Conservation (phyloP, 2,888 invertebrate genomes). For the Brenthis ino region DNA sequence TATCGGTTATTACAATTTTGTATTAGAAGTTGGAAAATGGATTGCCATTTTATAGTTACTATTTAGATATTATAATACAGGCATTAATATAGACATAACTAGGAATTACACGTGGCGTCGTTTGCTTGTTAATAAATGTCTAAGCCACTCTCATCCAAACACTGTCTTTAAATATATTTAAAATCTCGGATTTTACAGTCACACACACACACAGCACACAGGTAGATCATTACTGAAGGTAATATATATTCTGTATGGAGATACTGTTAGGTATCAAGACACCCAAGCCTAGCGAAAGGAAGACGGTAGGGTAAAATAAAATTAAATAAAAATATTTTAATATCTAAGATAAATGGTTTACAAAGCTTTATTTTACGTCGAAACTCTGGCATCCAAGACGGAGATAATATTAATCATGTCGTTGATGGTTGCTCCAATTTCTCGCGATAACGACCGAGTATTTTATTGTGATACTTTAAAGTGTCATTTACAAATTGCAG, state of each 20-base stretch:
- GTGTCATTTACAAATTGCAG: slow-evolving; percentile 44
- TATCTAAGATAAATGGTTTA: slow-evolving; percentile 13
- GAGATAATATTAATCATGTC: slow-evolving; percentile 44
- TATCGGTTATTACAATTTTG: slow-evolving; percentile 17
- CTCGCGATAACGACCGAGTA: slow-evolving; percentile 46
- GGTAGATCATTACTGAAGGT: too few relatives aligned
- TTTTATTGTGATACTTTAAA: slow-evolving; percentile 47
- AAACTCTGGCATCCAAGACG: slow-evolving; percentile 20
- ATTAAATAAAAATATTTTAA: slow-evolving; percentile 8
- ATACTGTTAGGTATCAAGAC: too few relatives aligned
- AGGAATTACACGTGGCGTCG: too few relatives aligned
- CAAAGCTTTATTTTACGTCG: slow-evolving; percentile 5
- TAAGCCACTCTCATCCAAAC: too few relatives aligned
- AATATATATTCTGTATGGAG: too few relatives aligned
- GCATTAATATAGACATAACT: too few relatives aligned
- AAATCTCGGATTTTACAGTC: too few relatives aligned
- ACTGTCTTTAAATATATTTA: too few relatives aligned
- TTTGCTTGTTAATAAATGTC: too few relatives aligned
- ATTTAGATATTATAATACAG: slow-evolving; percentile 1
- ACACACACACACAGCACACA: too few relatives aligned
- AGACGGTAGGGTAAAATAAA: too few relatives aligned
- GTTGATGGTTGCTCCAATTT: slow-evolving; percentile 48
- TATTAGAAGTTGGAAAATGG: slow-evolving; percentile 7
- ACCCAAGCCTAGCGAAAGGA: too few relatives aligned
- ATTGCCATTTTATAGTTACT: not conserved